Evolutionary conservation across 2,888 invertebrate species (phyloP), one percentile per base, ranked within the genome.

Genomic region (Psococerastis gibbosa): DNA sequence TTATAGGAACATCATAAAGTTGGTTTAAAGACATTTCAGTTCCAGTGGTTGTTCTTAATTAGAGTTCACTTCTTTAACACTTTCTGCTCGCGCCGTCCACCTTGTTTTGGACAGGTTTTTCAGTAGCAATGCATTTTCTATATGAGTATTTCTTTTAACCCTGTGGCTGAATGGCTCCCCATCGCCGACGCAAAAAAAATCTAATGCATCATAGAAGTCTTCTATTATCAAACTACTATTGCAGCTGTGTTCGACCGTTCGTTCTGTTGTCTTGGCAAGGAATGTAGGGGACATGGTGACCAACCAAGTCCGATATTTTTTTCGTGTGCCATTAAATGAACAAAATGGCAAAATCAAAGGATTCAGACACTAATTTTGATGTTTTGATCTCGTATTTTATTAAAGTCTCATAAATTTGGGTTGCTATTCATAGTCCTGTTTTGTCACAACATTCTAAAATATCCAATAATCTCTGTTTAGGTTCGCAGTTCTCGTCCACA

Each of bases 191-290:
- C n/a, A n/a, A n/a, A n/a, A n/a, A n/a, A n/a, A n/a, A 35, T 46
- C 46, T 20, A 44, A 33, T 17, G 32, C 13, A 11, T 31, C 15
- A 32, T 44, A 44, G 13, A 46, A 13, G 17, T 44, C 13, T 15
- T n/a, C 18, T 5, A 46, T 20, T 15, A 41, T 41, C 5, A 22
- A 13, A 13, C 42, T 41, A 18, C 34, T 33, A 18, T 38, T 20
- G 27, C 41, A 44, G 17, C 44, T 22, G 23, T 44, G 44, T 22
- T 46, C 46, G 22, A 41, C 22, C 17, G 41, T 44, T 46, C 20
- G 22, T 41, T 9, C 46, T 13, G 41, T 46, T 43, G 6, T 34
- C 46, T 38, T 46, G 43, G 22, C 46, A 46, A 9, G 46, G 46
- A 11, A 38, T 46, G 22, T 32, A 46, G 5, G 44, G 44, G 11